Percentiles rank a stretch among this genome's conserved stretches.
These are phyloP conservation scores for Darevskia mixta DNA, from an alignment of 2,797 vertebrate genomes.

Conservation along the genomic window DNA sequence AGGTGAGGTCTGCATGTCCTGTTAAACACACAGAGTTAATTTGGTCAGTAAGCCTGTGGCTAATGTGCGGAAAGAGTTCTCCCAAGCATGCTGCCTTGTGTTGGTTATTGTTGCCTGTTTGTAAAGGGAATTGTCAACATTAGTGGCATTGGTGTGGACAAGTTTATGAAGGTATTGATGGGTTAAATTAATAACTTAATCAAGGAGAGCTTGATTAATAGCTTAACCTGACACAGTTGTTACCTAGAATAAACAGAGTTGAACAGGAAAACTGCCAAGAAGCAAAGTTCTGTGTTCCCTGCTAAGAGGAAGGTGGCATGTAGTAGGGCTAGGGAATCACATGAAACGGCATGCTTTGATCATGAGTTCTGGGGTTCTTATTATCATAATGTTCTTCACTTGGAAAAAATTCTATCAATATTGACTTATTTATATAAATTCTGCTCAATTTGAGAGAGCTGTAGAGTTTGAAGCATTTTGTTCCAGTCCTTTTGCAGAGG, in stretches of 20 bases:
- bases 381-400: background rate
- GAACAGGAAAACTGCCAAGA: background rate
- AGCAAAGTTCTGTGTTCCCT: too few relatives aligned
- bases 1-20: slow-evolving; percentile 80
- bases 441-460: background rate
- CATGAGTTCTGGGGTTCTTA: background rate
- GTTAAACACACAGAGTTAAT: background rate
- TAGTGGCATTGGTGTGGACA: background rate
- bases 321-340: too few relatives aligned
- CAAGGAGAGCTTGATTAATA: background rate
- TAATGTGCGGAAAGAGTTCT: background rate
- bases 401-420: background rate
- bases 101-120: background rate
- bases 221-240: background rate
- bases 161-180: background rate
- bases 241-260: background rate
- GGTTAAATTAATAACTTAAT: background rate
- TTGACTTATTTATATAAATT: background rate
- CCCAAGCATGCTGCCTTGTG: background rate
- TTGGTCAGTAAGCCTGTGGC: background rate
- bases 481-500: background rate
- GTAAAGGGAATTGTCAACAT: background rate
- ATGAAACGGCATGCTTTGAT: background rate
- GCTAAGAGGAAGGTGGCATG: background rate
- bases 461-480: background rate